Percentiles rank a stretch among this genome's conserved stretches.
These are phyloP conservation scores for Tachina lurida DNA, from an alignment of 2,888 invertebrate genomes.

Conservation along the genomic window DNA sequence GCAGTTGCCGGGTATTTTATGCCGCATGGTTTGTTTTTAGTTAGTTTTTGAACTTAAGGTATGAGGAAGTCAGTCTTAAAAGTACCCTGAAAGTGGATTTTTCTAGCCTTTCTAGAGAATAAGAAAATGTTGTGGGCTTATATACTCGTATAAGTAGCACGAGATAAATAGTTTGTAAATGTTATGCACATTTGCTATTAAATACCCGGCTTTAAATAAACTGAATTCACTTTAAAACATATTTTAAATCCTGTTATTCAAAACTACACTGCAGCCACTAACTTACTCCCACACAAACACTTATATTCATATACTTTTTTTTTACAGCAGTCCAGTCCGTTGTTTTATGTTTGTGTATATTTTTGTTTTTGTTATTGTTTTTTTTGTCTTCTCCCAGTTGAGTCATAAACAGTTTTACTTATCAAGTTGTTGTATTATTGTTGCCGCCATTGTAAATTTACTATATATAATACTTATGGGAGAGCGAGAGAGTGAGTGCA, in stretches of 20 bases:
- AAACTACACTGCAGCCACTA: slow-evolving; percentile 14
- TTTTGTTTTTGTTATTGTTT: slow-evolving; percentile 14
- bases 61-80: neutral
- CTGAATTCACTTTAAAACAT: slow-evolving; percentile 28
- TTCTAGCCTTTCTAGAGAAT: neutral
- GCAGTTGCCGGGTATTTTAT: slow-evolving; percentile 16
- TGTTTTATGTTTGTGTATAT: slow-evolving; percentile 18
- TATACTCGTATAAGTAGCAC: neutral
- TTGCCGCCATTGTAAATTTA: slow-evolving; percentile 19
- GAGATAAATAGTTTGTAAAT: neutral
- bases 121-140: neutral
- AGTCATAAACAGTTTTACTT: slow-evolving; percentile 64
- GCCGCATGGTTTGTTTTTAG: slow-evolving; percentile 16
- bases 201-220: slow-evolving; percentile 36
- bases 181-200: slow-evolving; percentile 35
- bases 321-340: slow-evolving; percentile 18
- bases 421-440: slow-evolving; percentile 23
- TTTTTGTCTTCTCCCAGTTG: slow-evolving; percentile 30
- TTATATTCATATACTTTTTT: neutral
- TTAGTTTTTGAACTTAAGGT: neutral
- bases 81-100: neutral
- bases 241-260: slow-evolving; percentile 50
- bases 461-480: too few species aligned
- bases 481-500: neutral
- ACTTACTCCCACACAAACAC: slow-evolving; percentile 11